phyloP scores from a whole-genome alignment of 2,113 vertebrate genomes.

The Theropithecus gelada region DNA sequence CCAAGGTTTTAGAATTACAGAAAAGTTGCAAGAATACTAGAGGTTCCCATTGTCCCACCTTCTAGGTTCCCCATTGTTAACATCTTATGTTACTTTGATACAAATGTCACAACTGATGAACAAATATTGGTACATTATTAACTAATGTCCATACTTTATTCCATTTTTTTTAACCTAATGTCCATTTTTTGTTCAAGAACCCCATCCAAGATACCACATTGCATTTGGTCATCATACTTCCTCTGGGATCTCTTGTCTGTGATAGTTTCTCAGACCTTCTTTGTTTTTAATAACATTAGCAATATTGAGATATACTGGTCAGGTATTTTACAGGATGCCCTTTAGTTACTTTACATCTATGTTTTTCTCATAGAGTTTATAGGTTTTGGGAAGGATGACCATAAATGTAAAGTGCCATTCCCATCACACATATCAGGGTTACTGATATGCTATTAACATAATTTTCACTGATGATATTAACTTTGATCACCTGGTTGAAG shows the following conservation, averaged over 20 bases:
- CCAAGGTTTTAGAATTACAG: neutral
- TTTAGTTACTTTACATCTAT: neutral
- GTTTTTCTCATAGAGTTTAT: neutral
- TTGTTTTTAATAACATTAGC: neutral
- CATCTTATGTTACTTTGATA: neutral
- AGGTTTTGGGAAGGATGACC: neutral
- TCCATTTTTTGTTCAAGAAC: neutral
- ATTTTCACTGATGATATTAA: neutral
- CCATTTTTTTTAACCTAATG: neutral
- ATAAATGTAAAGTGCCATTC: neutral
- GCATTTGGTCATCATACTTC: neutral
- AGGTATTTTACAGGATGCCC: neutral
- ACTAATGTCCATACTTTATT: neutral
- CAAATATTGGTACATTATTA: neutral
- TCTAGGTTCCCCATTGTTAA: neutral
- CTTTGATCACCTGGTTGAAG: neutral
- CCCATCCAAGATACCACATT: neutral
- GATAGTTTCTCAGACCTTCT: neutral
- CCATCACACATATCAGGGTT: neutral
- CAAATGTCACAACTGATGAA: neutral
- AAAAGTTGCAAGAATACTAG: neutral
- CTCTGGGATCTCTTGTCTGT: neutral
- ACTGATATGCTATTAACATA: neutral
- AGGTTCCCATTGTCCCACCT: neutral
- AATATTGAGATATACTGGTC: neutral